A percentile compares a stretch with the other conserved stretches of the same genome.
Conservation (phyloP, 1,140 invertebrate species). For the Ips nitidus region DNA sequence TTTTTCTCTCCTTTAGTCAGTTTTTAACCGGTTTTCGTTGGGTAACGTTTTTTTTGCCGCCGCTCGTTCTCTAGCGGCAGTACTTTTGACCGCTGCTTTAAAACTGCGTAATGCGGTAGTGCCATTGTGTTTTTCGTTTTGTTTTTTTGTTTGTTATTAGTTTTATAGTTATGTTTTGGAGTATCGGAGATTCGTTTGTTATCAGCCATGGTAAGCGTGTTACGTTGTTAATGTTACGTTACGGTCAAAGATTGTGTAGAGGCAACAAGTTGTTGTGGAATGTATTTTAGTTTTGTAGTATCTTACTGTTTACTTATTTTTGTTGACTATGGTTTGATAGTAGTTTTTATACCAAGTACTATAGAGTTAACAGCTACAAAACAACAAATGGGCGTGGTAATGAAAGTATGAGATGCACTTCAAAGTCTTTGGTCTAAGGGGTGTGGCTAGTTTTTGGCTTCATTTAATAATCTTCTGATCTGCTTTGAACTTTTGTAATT, state of each 20-base stretch:
- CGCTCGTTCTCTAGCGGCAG: conserved; percentile 19
- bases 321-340: too few relatives aligned
- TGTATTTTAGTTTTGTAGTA: too few relatives aligned
- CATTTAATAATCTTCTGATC: too few relatives aligned
- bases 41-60: conserved; percentile 29
- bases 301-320: too few relatives aligned
- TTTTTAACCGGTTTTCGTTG: conserved; percentile 51
- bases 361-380: too few relatives aligned
- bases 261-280: too few relatives aligned
- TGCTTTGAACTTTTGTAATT: too few relatives aligned
- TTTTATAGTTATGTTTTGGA: conserved; percentile 31
- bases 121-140: conserved; percentile 9
- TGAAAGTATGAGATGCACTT: too few relatives aligned
- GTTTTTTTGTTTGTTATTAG: conserved; percentile 10
- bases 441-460: too few relatives aligned
- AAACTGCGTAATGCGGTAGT: conserved; percentile 26
- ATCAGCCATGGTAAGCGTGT: conserved; percentile 30
- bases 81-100: conserved; percentile 20
- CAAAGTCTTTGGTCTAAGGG: too few relatives aligned
- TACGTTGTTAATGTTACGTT: not conserved
- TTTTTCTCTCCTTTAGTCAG: conserved; percentile 21
- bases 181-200: conserved; percentile 25
- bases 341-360: too few relatives aligned
- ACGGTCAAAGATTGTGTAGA: not conserved
- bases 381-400: too few relatives aligned